phyloP scores from a whole-genome alignment of 2,113 vertebrate species.

The Myodes glareolus region DNA sequence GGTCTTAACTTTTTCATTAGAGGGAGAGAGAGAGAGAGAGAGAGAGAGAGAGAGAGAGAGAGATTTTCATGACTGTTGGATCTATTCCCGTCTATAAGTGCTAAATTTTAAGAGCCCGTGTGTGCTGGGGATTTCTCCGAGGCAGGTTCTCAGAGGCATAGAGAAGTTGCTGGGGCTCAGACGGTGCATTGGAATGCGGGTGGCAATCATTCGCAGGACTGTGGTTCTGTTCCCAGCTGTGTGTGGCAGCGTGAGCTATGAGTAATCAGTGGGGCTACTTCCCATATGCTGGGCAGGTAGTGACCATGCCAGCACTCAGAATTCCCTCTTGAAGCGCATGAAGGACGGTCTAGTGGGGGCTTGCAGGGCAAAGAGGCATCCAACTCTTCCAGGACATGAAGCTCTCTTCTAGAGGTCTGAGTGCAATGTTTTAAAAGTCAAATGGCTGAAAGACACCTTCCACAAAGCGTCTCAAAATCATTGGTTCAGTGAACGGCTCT shows the following conservation, averaged over 20 bases:
- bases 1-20: slow-evolving; percentile 34
- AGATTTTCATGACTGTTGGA: slow-evolving; percentile 57
- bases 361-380: not conserved
- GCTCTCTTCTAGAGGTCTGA: not conserved
- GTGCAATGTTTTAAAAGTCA: slow-evolving; percentile 48
- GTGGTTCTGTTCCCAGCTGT: not conserved
- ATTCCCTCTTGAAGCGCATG: not conserved
- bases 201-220: not conserved
- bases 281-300: fast-evolving
- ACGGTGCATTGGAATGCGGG: not conserved
- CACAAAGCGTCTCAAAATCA: slow-evolving; percentile 30
- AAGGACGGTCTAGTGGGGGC: not conserved
- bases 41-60: not conserved
- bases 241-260: not conserved
- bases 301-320: not conserved
- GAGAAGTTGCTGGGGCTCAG: not conserved
- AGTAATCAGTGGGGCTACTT: not conserved
- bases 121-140: slow-evolving; percentile 24
- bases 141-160: not conserved
- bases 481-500: not conserved
- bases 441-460: not conserved
- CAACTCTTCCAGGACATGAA: not conserved
- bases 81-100: slow-evolving; percentile 25
- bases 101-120: slow-evolving; percentile 15
- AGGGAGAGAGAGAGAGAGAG: not conserved